These are phyloP conservation scores for Linnaemya vulpina DNA, from an alignment of 2,888 invertebrate genomes.

Conservation along the genomic window DNA sequence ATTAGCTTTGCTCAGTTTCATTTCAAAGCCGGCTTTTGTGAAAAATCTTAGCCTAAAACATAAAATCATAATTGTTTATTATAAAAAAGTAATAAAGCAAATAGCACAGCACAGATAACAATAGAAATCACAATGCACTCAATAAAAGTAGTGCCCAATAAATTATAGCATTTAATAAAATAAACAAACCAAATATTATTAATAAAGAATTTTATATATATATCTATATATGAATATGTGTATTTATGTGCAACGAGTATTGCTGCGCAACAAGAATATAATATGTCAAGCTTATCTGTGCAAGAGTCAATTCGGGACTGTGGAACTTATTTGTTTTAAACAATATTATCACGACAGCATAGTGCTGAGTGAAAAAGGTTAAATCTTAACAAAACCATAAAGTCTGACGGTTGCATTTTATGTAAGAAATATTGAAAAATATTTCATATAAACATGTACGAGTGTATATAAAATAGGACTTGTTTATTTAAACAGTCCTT, in stretches of 20 bases:
- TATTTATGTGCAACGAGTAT: slow-evolving; percentile 47
- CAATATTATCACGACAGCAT: neutral
- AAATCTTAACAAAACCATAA: slow-evolving; percentile 61
- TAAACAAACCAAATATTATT: slow-evolving; percentile 56
- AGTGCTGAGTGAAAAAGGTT: slow-evolving; percentile 65
- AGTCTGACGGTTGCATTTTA: slow-evolving; percentile 42
- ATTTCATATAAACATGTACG: neutral
- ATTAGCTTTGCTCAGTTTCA: neutral
- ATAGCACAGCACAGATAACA: neutral
- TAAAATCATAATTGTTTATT: slow-evolving; percentile 11
- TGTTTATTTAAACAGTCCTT: slow-evolving; percentile 56
- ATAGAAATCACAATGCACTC: neutral
- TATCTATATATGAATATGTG: neutral
- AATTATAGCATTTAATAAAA: slow-evolving; percentile 56
- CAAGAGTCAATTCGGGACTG: slow-evolving; percentile 15
- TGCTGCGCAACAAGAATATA: slow-evolving; percentile 44
- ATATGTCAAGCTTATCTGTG: slow-evolving; percentile 60
- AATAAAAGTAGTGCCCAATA: slow-evolving; percentile 19
- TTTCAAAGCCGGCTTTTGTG: neutral
- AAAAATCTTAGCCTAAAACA: neutral
- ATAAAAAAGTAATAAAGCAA: slow-evolving; percentile 3
- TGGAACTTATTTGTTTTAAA: slow-evolving; percentile 1
- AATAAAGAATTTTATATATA: neutral
- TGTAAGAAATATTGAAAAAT: neutral
- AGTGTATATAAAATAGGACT: slow-evolving; percentile 44